These are phyloP conservation scores for Montipora sp. DNA, from an alignment of 64 coral and sea anemone genomes.

Conservation along the genomic window DNA sequence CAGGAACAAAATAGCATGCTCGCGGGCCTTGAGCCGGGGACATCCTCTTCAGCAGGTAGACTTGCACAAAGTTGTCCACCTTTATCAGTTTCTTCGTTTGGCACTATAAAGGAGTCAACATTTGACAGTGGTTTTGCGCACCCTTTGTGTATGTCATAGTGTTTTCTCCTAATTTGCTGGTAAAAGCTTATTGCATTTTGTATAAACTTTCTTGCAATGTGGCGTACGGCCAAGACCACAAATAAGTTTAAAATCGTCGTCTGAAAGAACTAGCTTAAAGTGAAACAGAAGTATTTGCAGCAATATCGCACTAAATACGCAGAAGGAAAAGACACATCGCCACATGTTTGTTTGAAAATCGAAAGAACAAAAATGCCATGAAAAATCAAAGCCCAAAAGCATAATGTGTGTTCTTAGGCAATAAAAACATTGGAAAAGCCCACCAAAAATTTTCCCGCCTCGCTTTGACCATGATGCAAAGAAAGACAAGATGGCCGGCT, in stretches of 20 bases:
- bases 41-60: neutral
- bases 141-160: neutral
- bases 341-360: neutral
- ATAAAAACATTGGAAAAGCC: no score
- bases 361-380: no score
- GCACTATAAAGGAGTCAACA: neutral
- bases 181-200: constrained; percentile 5
- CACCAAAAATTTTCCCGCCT: no score
- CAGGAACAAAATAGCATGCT: neutral
- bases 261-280: neutral
- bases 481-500: no score
- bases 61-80: neutral
- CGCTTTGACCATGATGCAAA: no score
- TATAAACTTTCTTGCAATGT: neutral
- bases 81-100: neutral
- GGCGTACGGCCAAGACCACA: neutral
- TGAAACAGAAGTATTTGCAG: neutral
- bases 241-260: neutral
- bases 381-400: no score
- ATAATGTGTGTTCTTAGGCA: no score
- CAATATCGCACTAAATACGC: neutral
- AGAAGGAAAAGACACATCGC: neutral
- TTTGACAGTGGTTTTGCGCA: neutral
- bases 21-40: neutral
- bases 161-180: neutral